Evolutionary conservation across 2,113 vertebrate genomes (phyloP).

Genomic region (Brienomyrus longianalis): DNA sequence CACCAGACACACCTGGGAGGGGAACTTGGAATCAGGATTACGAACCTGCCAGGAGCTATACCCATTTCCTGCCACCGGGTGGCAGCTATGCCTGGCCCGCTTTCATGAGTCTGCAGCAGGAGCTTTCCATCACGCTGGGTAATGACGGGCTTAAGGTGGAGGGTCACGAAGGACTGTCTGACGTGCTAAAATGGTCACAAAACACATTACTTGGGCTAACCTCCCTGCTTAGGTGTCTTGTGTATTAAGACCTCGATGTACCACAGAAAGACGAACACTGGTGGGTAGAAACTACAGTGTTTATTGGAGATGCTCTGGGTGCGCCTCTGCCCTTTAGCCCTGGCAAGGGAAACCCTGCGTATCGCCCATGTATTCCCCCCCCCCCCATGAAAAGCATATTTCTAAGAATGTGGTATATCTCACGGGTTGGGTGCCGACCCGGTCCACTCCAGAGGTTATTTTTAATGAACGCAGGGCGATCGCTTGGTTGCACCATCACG

Average conservation of each 20-base stretch:
- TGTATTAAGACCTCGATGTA: neutral
- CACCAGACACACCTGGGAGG: neutral
- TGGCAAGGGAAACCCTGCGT: neutral
- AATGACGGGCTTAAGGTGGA: neutral
- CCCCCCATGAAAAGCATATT: neutral
- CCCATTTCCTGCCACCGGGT: neutral
- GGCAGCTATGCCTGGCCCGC: neutral
- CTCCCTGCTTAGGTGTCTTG: neutral
- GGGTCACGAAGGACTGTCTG: neutral
- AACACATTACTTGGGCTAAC: neutral
- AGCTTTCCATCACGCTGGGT: neutral
- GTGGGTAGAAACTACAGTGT: constrained; percentile 2
- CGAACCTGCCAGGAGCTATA: neutral
- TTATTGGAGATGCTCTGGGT: neutral
- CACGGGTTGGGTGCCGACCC: neutral
- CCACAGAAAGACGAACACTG: neutral
- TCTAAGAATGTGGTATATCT: neutral
- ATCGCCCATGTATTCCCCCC: neutral
- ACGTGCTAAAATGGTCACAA: neutral
- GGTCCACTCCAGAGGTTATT: neutral
- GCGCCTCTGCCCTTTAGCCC: neutral
- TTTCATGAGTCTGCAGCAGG: neutral
- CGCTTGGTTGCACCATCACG: neutral
- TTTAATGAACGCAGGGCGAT: neutral
- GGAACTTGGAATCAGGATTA: neutral